Conservation (phyloP, 2,888 invertebrate species). For the Eilema caniola region DNA sequence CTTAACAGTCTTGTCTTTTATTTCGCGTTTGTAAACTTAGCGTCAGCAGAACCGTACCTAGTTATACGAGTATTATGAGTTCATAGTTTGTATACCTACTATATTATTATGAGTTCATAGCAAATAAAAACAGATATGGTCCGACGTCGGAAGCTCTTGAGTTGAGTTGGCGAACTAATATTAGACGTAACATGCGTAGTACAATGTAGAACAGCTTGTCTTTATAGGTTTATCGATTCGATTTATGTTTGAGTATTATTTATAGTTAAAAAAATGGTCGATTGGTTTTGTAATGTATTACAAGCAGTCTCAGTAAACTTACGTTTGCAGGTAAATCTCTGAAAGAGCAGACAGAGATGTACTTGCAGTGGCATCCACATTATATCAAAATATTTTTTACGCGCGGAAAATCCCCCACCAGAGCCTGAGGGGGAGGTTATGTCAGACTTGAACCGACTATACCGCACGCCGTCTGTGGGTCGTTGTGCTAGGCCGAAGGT, state of each 20-base stretch:
- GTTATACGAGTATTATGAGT: neutral
- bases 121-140: slow-evolving; percentile 22
- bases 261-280: neutral
- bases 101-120: slow-evolving; percentile 1
- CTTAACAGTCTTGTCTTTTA: neutral
- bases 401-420: too few species aligned
- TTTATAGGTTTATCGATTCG: slow-evolving; percentile 33
- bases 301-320: neutral
- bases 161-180: slow-evolving; percentile 38
- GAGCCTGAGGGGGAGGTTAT: too few species aligned
- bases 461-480: too few species aligned
- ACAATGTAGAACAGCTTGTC: slow-evolving; percentile 35
- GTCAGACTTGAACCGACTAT: too few species aligned
- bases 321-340: neutral
- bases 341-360: neutral
- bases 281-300: slow-evolving; percentile 1
- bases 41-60: neutral
- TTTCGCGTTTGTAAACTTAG: neutral
- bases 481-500: too few species aligned
- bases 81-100: neutral
- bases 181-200: slow-evolving; percentile 29
- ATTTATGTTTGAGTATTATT: neutral
- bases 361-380: neutral
- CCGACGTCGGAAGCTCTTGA: slow-evolving; percentile 18
- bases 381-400: neutral